Percentiles rank a stretch among this genome's conserved stretches.
phyloP scores from a whole-genome alignment of 2,888 invertebrate genomes.

The Alloplasta piceator region DNA sequence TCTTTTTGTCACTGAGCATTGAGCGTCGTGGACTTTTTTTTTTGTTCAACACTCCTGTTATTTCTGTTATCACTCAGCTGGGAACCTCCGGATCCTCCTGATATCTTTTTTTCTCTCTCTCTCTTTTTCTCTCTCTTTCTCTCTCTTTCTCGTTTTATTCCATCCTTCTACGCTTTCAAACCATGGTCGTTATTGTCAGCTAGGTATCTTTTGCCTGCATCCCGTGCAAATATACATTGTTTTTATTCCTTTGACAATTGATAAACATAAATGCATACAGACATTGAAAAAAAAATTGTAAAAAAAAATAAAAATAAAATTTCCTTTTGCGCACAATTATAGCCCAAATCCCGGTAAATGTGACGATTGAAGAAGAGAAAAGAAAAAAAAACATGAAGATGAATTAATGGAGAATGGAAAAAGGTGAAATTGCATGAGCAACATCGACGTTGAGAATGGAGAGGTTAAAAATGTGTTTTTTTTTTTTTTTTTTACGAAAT shows the following conservation, averaged over 20 bases:
- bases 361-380: background rate
- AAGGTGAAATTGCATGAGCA: too few relatives aligned
- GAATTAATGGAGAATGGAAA: too few relatives aligned
- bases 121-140: slow-evolving; percentile 9
- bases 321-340: background rate
- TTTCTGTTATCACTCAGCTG: too few relatives aligned
- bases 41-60: too few relatives aligned
- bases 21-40: too few relatives aligned
- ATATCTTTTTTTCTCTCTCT: too few relatives aligned
- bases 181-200: slow-evolving; percentile 74
- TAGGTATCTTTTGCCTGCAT: slow-evolving; percentile 78
- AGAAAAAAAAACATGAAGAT: background rate
- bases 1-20: too few relatives aligned
- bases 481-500: background rate
- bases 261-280: background rate
- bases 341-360: slow-evolving; percentile 12
- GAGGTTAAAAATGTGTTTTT: too few relatives aligned
- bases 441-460: background rate
- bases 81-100: too few relatives aligned
- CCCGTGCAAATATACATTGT: slow-evolving; percentile 68
- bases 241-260: slow-evolving; percentile 39
- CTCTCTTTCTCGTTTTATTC: slow-evolving; percentile 1
- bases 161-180: slow-evolving; percentile 74
- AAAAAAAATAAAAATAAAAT: background rate
- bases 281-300: background rate